Conservation (phyloP, 2,113 vertebrate genomes). For the Tetraodon nigroviridis region DNA sequence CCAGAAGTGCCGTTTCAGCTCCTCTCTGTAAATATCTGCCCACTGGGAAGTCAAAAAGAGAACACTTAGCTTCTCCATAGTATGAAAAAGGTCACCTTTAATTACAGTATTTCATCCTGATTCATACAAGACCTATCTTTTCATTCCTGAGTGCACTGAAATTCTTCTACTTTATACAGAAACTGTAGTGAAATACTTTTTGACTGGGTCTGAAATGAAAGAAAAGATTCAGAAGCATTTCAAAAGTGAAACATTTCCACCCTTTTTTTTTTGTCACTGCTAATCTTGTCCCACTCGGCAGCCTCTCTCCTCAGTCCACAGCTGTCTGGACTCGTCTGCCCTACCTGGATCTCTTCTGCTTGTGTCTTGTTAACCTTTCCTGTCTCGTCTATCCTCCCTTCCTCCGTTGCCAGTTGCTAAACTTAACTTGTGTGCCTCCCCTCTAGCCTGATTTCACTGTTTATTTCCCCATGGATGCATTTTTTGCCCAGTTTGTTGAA, state of each 20-base stretch:
- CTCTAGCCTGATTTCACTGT: not conserved
- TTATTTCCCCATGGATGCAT: not conserved
- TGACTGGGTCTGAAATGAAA: not conserved
- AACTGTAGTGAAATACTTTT: not conserved
- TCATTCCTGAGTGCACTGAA: not conserved
- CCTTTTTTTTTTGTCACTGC: not conserved
- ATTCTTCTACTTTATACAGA: not conserved
- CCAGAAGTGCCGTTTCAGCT: no score
- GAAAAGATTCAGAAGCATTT: not conserved
- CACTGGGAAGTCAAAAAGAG: no score
- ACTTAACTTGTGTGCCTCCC: not conserved
- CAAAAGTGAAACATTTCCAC: not conserved
- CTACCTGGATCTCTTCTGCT: not conserved
- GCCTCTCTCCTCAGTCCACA: not conserved
- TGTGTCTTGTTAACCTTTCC: conserved; percentile 1
- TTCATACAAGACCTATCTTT: not conserved
- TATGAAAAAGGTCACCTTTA: not conserved
- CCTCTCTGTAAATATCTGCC: no score
- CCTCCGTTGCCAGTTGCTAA: not conserved
- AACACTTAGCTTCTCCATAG: no score
- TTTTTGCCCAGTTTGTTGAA: not conserved
- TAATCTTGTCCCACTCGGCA: not conserved
- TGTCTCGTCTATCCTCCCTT: not conserved
- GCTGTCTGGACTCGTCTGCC: not conserved
- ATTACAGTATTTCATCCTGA: not conserved